Percentiles rank a stretch among this genome's conserved stretches.
phyloP scores from a whole-genome alignment of 2,888 invertebrate genomes.

The Hecatera dysodea region DNA sequence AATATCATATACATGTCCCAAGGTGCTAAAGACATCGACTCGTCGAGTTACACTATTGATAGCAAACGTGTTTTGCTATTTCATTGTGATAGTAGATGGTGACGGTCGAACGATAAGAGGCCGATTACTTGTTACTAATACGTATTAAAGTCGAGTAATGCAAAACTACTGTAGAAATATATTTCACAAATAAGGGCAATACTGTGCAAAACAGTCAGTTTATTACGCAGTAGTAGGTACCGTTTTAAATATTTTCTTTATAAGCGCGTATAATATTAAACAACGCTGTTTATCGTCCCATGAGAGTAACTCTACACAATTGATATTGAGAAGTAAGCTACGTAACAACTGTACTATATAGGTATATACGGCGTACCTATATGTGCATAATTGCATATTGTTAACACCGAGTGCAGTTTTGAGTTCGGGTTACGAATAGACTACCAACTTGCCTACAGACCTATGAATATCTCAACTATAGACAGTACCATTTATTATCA shows the following conservation, averaged over 20 bases:
- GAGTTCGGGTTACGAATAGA: conserved; percentile 4
- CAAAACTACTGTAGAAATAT: conserved; percentile 52
- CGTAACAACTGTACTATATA: conserved; percentile 10
- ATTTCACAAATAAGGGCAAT: conserved; percentile 56
- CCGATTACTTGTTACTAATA: conserved; percentile 76
- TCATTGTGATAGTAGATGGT: conserved; percentile 78
- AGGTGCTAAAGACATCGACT: conserved; percentile 55
- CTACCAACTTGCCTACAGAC: background rate
- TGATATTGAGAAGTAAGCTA: conserved; percentile 55
- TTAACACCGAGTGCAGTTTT: conserved; percentile 17
- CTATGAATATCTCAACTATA: background rate
- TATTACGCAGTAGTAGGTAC: conserved; percentile 49
- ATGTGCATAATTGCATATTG: conserved; percentile 18
- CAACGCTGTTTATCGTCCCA: conserved; percentile 51
- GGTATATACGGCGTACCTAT: conserved; percentile 4
- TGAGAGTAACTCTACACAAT: conserved; percentile 48
- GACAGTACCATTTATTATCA: conserved; percentile 5
- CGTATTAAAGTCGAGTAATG: conserved; percentile 62
- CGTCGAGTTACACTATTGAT: conserved; percentile 59
- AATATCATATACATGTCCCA: conserved; percentile 35
- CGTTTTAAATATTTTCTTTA: conserved; percentile 52
- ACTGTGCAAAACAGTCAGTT: conserved; percentile 43
- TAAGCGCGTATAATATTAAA: conserved; percentile 52
- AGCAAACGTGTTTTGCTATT: conserved; percentile 73
- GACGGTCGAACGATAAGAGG: conserved; percentile 79